Percentiles rank a stretch among this genome's conserved stretches.
Evolutionary conservation across 2,113 vertebrate genomes (phyloP).

Genomic region (Phycodurus eques): DNA sequence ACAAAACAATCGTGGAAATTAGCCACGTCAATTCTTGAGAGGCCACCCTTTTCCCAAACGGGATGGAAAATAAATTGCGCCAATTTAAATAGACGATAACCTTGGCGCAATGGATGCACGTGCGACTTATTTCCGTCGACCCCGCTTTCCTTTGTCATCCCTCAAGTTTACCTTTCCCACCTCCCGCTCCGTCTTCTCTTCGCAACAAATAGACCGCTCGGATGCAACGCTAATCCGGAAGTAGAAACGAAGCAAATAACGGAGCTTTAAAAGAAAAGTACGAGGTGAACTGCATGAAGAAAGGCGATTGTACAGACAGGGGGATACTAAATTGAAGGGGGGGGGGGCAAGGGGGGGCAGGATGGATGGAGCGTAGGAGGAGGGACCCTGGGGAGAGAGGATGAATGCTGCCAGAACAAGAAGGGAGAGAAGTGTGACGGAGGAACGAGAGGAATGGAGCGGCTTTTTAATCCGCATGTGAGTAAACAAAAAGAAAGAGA

Average conservation of each 20-base stretch:
- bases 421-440: conserved; percentile 42
- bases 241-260: neutral
- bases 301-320: conserved; percentile 39
- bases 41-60: neutral
- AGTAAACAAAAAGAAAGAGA: conserved; percentile 29
- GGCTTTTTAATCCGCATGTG: conserved; percentile 47
- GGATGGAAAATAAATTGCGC: neutral
- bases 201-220: neutral
- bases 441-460: conserved; percentile 37
- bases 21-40: neutral
- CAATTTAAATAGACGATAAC: neutral
- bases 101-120: neutral
- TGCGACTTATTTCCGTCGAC: neutral
- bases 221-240: neutral
- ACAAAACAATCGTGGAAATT: neutral
- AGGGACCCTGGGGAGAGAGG: conserved; percentile 36
- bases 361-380: conserved; percentile 22
- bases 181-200: neutral
- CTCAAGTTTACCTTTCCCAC: conserved; percentile 44
- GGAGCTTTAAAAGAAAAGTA: conserved; percentile 9
- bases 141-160: conserved; percentile 26
- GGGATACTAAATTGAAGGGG: conserved; percentile 29
- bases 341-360: conserved; percentile 16
- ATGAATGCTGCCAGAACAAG: conserved; percentile 32
- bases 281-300: conserved; percentile 32